Conservation (phyloP, 1,140 invertebrate species). For the Neodiprion pinetum region DNA sequence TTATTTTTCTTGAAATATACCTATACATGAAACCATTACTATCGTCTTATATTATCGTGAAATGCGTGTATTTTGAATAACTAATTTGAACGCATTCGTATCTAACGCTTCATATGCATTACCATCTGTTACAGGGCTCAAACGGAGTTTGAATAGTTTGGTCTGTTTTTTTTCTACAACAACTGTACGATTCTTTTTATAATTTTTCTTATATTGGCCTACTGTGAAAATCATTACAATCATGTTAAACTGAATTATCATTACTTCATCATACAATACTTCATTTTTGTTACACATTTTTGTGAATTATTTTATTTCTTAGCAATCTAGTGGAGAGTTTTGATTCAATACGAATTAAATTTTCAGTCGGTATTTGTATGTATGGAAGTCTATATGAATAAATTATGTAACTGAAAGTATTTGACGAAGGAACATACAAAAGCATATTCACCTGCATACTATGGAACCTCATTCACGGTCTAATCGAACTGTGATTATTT, state of each 20-base stretch:
- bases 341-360: background rate
- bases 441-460: background rate
- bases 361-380: background rate
- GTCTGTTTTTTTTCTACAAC: background rate
- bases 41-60: too few relatives aligned
- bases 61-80: too few relatives aligned
- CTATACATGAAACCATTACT: too few relatives aligned
- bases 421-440: background rate
- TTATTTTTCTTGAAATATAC: too few relatives aligned
- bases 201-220: background rate
- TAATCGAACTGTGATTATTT: background rate
- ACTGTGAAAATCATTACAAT: background rate
- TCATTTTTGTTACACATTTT: background rate
- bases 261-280: background rate
- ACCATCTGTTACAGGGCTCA: slow-evolving; percentile 53
- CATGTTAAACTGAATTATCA: slow-evolving; percentile 1
- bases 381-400: slow-evolving; percentile 2
- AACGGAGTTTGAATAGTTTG: slow-evolving; percentile 54
- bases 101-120: slow-evolving; percentile 15
- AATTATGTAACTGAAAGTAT: background rate
- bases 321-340: slow-evolving; percentile 7
- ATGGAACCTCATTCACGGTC: background rate
- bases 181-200: background rate
- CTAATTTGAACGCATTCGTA: too few relatives aligned
- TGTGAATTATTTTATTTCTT: background rate